phyloP scores from a whole-genome alignment of 2,113 vertebrate genomes.

The Siniperca chuatsi region DNA sequence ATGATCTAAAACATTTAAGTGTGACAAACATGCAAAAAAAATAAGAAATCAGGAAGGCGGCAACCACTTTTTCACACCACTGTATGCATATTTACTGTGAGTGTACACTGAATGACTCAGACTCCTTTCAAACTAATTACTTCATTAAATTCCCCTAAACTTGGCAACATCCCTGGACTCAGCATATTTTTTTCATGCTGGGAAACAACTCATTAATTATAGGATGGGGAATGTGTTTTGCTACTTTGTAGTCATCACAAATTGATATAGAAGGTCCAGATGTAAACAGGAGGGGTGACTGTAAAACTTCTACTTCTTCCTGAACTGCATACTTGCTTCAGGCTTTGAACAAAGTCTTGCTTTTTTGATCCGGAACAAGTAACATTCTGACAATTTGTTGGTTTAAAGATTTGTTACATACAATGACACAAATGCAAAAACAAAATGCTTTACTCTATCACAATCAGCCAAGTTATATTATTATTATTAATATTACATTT shows the following conservation, averaged over 20 bases:
- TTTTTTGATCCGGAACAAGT: not conserved
- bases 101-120: conserved; percentile 31
- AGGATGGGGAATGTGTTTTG: conserved; percentile 15
- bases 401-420: not conserved
- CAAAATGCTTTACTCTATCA: not conserved
- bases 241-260: conserved; percentile 30
- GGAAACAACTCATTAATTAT: conserved; percentile 39
- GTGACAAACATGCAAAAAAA: no score
- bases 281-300: conserved; percentile 10
- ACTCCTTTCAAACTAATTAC: conserved; percentile 43
- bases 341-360: not conserved
- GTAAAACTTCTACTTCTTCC: not conserved
- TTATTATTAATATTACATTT: no score
- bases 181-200: conserved; percentile 39
- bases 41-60: no score
- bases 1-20: no score
- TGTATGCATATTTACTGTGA: conserved; percentile 16
- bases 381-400: not conserved
- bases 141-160: conserved; percentile 26
- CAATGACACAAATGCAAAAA: not conserved
- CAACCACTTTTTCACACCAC: no score
- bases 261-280: not conserved
- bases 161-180: conserved; percentile 24
- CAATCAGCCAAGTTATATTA: not conserved
- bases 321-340: not conserved